Evolutionary conservation across 1,140 invertebrate species (phyloP).

Genomic region (Psilanteris sp.): DNA sequence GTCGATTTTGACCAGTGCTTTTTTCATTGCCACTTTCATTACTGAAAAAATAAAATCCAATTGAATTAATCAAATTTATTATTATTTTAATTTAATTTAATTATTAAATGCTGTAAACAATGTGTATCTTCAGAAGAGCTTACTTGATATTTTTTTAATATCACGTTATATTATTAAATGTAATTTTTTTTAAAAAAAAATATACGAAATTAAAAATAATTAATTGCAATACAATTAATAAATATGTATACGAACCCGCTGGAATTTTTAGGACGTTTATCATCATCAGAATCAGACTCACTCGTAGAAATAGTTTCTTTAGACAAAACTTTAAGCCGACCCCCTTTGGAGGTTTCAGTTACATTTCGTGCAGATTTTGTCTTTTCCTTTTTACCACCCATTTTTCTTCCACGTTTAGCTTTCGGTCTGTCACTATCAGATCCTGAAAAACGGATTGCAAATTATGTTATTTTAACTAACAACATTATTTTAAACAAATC

Average conservation of each 20-base stretch:
- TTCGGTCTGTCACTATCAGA: constrained; percentile 85
- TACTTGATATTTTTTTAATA: too few relatives aligned
- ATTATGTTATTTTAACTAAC: too few relatives aligned
- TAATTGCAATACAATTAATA: too few relatives aligned
- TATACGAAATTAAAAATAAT: too few relatives aligned
- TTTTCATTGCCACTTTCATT: constrained; percentile 82
- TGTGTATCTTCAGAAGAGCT: too few relatives aligned
- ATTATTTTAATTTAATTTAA: too few relatives aligned
- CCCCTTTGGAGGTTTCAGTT: constrained; percentile 88
- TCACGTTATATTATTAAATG: too few relatives aligned
- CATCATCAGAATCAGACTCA: constrained; percentile 91
- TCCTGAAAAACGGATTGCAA: constrained; percentile 74
- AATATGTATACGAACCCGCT: constrained; percentile 78
- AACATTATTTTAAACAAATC: constrained; percentile 2
- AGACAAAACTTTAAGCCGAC: constrained; percentile 90
- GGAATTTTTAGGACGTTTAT: constrained; percentile 81
- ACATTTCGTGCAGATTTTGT: constrained; percentile 67
- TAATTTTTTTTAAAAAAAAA: too few relatives aligned
- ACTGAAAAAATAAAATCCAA: too few relatives aligned
- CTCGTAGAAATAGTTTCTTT: constrained; percentile 97
- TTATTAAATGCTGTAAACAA: too few relatives aligned
- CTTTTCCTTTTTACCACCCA: constrained; percentile 77
- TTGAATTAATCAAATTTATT: too few relatives aligned
- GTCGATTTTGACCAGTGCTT: constrained; percentile 72
- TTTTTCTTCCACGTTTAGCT: constrained; percentile 81